phyloP scores from a whole-genome alignment of 2,113 vertebrate genomes.

The Onychostruthus taczanowskii region DNA sequence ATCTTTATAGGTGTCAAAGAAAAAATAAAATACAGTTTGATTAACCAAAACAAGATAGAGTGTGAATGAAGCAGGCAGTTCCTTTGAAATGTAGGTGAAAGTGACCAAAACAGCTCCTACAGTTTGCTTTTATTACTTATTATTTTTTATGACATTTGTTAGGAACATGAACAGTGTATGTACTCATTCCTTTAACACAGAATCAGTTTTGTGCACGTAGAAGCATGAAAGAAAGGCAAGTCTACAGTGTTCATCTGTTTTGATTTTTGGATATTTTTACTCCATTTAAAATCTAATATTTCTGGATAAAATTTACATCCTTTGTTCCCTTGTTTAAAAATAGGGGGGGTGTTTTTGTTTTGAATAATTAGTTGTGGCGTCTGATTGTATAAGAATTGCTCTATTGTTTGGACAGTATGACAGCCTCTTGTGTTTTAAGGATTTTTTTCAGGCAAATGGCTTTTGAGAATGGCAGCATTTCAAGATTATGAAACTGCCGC shows the following conservation, averaged over 20 bases:
- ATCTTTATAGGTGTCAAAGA: slow-evolving; percentile 44
- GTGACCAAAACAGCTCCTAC: neutral
- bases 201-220: neutral
- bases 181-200: slow-evolving; percentile 22
- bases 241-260: neutral
- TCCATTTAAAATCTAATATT: slow-evolving; percentile 52
- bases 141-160: slow-evolving; percentile 37
- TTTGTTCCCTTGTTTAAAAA: slow-evolving; percentile 59
- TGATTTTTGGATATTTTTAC: slow-evolving; percentile 52
- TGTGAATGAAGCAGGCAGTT: neutral
- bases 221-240: neutral
- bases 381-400: slow-evolving; percentile 60
- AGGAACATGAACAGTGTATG: neutral
- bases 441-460: slow-evolving; percentile 5
- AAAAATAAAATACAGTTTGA: slow-evolving; percentile 40
- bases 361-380: slow-evolving; percentile 55
- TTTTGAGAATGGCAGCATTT: slow-evolving; percentile 51
- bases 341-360: slow-evolving; percentile 22
- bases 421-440: slow-evolving; percentile 11
- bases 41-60: slow-evolving; percentile 34
- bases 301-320: slow-evolving; percentile 47
- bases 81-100: slow-evolving; percentile 29
- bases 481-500: slow-evolving; percentile 21
- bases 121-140: slow-evolving; percentile 37
- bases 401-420: slow-evolving; percentile 51